Evolutionary conservation across 35 echinoderm and acorn worm genomes (phyloP), one percentile per base, ranked within the genome.

Genomic region (Apostichopus parvimensis): DNA sequence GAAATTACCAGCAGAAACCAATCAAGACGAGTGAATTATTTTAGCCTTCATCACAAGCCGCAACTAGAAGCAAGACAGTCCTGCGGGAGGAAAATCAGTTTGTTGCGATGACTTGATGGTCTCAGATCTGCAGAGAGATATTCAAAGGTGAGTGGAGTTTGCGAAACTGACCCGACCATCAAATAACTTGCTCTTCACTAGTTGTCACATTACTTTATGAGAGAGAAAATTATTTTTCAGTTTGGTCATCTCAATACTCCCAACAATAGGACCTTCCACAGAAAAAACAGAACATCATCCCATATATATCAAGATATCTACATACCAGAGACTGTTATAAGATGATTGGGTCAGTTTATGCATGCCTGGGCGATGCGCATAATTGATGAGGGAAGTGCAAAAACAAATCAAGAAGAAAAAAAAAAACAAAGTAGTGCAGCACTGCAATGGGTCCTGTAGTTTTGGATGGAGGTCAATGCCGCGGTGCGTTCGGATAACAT

Each of bases 91-190:
- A 58, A 25, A 84, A 84, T 23, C 55, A 18, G 54, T 60, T 58
- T 84, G 54, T 59, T 84, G 81, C 57, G 86, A 88, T 88, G 86
- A 88, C 86, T 68, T 65, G 86, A 88, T 88, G 86, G 72, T 73
- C 86, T 68, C 45, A 15, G 64, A 88, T 88, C 86, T 88, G 86
- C 86, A 88, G 68, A 88, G 72, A 88, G 86, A 88, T 88, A 66
- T 58, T 88, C 86, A 88, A 88, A 18, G 23, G 68, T 88, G 62
- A 88, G 52, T 88, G 61, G 86, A 26, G 23, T 52, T 18, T 17
- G 45, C 64, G 15, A 72, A 88, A 68, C 64, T 34, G 58, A 88
- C 86, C 86, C 86, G 26, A 88, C 60, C 86, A 73, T 73, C 64
- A 54, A 24, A 88, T 73, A 88, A 20, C 54, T 11, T 84, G 54